A percentile compares a stretch with the other conserved stretches of the same genome.
These are phyloP conservation scores for Masticophis lateralis DNA, from an alignment of 2,797 vertebrate genomes.

Conservation along the genomic window DNA sequence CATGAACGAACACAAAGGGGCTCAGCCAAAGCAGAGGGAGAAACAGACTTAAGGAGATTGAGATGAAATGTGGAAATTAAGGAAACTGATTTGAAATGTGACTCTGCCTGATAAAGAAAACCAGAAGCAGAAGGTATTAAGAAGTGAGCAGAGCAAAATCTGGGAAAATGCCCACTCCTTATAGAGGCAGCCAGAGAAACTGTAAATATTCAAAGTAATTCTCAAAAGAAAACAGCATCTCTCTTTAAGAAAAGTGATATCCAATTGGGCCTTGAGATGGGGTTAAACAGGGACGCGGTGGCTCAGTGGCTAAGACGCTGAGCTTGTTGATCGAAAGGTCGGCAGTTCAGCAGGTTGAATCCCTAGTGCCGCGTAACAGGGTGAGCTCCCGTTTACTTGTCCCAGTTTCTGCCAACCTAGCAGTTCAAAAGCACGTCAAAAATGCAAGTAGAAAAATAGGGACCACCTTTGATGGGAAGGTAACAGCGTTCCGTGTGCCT, in stretches of 20 bases:
- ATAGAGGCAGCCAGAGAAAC: background rate
- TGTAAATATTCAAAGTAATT: background rate
- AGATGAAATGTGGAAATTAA: background rate
- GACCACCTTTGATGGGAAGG: too few relatives aligned
- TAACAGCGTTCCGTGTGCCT: too few relatives aligned
- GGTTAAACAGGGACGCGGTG: background rate
- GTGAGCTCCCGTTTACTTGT: too few relatives aligned
- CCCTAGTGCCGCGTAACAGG: too few relatives aligned
- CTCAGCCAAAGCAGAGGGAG: background rate
- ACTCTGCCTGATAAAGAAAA: background rate
- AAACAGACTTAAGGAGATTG: background rate
- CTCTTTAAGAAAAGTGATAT: background rate
- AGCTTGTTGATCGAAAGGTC: too few relatives aligned
- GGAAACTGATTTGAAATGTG: background rate
- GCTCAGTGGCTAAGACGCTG: too few relatives aligned
- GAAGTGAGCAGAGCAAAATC: background rate
- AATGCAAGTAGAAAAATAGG: too few relatives aligned
- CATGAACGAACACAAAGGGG: background rate
- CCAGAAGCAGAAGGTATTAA: background rate
- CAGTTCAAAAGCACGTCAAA: too few relatives aligned
- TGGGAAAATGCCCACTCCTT: background rate
- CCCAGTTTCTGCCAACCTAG: too few relatives aligned
- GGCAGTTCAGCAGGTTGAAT: too few relatives aligned
- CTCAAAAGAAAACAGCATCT: too few relatives aligned
- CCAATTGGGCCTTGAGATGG: background rate